Evolutionary conservation across 2,113 vertebrate species (phyloP).

Genomic region (Oncorhynchus gorbuscha): DNA sequence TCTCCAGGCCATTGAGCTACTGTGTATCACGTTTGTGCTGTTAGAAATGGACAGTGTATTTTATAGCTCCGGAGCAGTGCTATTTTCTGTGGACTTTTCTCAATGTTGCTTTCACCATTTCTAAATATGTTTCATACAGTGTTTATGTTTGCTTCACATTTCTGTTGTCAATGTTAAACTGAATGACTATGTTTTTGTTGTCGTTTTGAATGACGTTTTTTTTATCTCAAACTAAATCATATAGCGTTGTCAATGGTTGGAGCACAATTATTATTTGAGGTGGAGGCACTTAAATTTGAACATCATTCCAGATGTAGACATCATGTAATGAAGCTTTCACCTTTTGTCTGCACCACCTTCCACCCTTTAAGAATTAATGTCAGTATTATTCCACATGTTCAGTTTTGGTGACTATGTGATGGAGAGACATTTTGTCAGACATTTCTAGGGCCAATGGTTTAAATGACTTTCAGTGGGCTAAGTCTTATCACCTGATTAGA

Average conservation of each 20-base stretch:
- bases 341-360: not conserved
- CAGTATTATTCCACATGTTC: constrained; percentile 62
- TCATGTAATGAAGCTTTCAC: constrained; percentile 33
- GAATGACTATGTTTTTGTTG: constrained; percentile 12
- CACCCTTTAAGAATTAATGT: constrained; percentile 32
- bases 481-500: no score
- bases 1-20: not conserved
- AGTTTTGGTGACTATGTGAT: constrained; percentile 47
- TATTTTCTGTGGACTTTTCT: constrained; percentile 15
- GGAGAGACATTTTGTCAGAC: constrained; percentile 28
- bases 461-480: constrained; percentile 27
- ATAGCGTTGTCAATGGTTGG: constrained; percentile 28
- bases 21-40: not conserved
- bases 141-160: constrained; percentile 13
- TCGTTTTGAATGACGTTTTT: no score
- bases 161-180: constrained; percentile 17
- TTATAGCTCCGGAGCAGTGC: not conserved
- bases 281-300: constrained; percentile 52
- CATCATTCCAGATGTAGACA: constrained; percentile 27
- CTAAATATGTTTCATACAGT: constrained; percentile 31
- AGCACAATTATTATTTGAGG: constrained; percentile 2
- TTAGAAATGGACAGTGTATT: not conserved
- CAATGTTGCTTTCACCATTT: constrained; percentile 20
- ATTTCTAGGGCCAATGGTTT: constrained; percentile 49
- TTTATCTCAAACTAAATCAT: constrained; percentile 23